phyloP scores from a whole-genome alignment of 2,797 vertebrate species.

The Menidia menidia region DNA sequence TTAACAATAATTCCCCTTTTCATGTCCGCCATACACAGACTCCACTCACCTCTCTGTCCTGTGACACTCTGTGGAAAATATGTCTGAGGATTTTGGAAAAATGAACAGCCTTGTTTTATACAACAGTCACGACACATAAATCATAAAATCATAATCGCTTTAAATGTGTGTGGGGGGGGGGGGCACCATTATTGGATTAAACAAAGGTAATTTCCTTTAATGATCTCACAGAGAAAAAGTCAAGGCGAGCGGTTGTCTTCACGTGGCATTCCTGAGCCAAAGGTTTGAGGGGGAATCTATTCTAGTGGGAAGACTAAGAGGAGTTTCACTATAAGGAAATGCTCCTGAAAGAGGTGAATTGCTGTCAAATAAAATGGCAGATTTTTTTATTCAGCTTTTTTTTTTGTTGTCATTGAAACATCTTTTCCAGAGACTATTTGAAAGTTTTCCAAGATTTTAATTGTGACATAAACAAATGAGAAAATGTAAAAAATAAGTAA shows the following conservation, averaged over 20 bases:
- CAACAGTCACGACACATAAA: slow-evolving; percentile 10
- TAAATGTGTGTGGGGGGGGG: not conserved
- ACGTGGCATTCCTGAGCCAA: slow-evolving; percentile 38
- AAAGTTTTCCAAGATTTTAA: not conserved
- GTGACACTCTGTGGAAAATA: slow-evolving; percentile 10
- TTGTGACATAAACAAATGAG: no score
- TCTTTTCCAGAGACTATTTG: not conserved
- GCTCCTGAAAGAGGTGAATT: slow-evolving; percentile 13
- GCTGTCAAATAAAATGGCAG: not conserved
- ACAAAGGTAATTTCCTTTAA: slow-evolving; percentile 31
- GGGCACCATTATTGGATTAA: slow-evolving; percentile 30
- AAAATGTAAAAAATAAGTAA: not conserved
- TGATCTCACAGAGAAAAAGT: slow-evolving; percentile 10
- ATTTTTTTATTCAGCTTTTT: not conserved
- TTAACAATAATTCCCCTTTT: slow-evolving; percentile 12
- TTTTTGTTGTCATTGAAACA: not conserved
- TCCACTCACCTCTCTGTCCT: slow-evolving; percentile 1
- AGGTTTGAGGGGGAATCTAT: slow-evolving; percentile 23
- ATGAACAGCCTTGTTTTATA: slow-evolving; percentile 6
- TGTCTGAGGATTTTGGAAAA: not conserved
- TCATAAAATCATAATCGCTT: slow-evolving; percentile 27
- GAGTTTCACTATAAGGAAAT: slow-evolving; percentile 24
- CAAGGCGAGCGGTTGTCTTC: slow-evolving; percentile 25
- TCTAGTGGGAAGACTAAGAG: slow-evolving; percentile 17
- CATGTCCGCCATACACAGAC: not conserved